phyloP scores from a whole-genome alignment of 2,113 vertebrate species.

The Todiramphus saurophagus region DNA sequence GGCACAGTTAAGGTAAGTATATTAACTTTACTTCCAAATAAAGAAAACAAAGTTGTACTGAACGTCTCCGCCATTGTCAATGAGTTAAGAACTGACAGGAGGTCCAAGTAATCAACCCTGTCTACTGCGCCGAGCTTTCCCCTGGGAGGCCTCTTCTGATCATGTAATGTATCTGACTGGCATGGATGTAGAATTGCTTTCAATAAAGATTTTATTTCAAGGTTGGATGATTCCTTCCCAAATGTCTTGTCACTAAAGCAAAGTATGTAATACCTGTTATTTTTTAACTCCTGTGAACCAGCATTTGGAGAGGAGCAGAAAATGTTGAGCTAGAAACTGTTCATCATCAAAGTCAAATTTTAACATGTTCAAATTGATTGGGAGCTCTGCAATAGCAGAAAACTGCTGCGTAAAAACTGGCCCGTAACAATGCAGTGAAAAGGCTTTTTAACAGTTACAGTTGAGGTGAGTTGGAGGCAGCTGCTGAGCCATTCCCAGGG shows the following conservation, averaged over 20 bases:
- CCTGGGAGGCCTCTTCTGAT: conserved; percentile 71
- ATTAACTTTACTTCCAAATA: conserved; percentile 79
- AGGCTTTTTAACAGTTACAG: background rate
- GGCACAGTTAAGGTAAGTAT: conserved; percentile 80
- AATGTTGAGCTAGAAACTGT: conserved; percentile 53
- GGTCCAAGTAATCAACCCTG: conserved; percentile 76
- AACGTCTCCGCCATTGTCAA: conserved; percentile 70
- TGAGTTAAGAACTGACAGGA: conserved; percentile 78
- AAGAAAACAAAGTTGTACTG: conserved; percentile 74
- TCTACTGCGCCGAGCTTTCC: conserved; percentile 61
- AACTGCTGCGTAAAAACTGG: conserved; percentile 25
- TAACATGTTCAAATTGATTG: conserved; percentile 44
- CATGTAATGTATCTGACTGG: conserved; percentile 72
- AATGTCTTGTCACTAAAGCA: conserved; percentile 75
- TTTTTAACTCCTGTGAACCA: conserved; percentile 57
- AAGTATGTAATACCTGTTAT: conserved; percentile 74
- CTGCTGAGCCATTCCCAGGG: background rate
- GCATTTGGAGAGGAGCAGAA: conserved; percentile 43
- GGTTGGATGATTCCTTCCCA: conserved; percentile 77
- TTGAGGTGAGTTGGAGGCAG: background rate
- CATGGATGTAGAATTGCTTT: conserved; percentile 80
- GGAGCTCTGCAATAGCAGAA: conserved; percentile 45
- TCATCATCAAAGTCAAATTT: conserved; percentile 49
- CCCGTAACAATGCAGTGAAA: conserved; percentile 3
- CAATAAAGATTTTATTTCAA: conserved; percentile 83